These are phyloP conservation scores for Thereva unica DNA, from an alignment of 2,888 invertebrate species.

Conservation along the genomic window DNA sequence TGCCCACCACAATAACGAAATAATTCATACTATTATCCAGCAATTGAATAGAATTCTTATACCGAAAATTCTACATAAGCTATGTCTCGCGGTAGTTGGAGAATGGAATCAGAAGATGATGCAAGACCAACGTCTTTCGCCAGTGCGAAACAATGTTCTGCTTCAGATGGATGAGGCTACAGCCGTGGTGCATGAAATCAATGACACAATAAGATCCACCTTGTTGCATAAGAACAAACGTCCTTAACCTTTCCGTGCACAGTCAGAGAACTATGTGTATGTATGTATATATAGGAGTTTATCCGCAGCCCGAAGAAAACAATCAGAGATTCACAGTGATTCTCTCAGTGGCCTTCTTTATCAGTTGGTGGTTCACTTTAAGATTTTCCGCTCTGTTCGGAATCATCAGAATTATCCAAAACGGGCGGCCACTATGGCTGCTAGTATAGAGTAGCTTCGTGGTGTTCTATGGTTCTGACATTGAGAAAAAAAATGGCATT, in stretches of 20 bases:
- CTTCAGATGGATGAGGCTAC: constrained; percentile 15
- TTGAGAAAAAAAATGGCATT: constrained; percentile 6
- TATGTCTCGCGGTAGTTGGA: constrained; percentile 12
- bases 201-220: constrained; percentile 38
- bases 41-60: constrained; percentile 35
- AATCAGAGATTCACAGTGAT: constrained; percentile 4
- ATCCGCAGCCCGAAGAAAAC: constrained; percentile 23
- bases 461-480: constrained; percentile 3
- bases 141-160: constrained; percentile 30
- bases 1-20: constrained; percentile 31
- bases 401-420: constrained; percentile 4
- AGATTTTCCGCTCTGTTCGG: constrained; percentile 15
- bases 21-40: constrained; percentile 30
- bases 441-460: not conserved
- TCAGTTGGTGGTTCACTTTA: constrained; percentile 28
- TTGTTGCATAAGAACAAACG: constrained; percentile 32
- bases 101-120: constrained; percentile 18
- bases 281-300: not conserved
- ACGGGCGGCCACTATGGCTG: constrained; percentile 3
- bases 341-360: constrained; percentile 32
- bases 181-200: constrained; percentile 32
- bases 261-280: too few species aligned
- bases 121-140: constrained; percentile 24
- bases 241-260: constrained; percentile 29
- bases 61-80: constrained; percentile 29